These are phyloP conservation scores for Lottia gigantea DNA, from an alignment of 2,888 invertebrate species.

Conservation along the genomic window DNA sequence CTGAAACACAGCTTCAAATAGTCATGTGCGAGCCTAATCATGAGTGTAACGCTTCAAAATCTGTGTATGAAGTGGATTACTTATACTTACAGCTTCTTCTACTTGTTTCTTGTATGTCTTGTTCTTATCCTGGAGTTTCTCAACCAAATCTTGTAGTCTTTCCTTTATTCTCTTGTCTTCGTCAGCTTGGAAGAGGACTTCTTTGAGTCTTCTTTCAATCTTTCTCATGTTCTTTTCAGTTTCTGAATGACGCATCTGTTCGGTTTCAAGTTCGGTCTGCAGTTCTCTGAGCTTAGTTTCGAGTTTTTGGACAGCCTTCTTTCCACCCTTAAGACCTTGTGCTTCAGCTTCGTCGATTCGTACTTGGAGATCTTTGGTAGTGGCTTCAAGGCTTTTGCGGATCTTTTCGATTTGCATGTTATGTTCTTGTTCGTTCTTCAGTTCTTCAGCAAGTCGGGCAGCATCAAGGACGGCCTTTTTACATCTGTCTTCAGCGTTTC, in stretches of 20 bases:
- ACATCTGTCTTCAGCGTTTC: constrained; percentile 89
- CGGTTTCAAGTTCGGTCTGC: constrained; percentile 88
- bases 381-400: constrained; percentile 95
- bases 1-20: neutral
- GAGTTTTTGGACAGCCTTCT: constrained; percentile 79
- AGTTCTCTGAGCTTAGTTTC: constrained; percentile 77
- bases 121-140: constrained; percentile 96
- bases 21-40: no score
- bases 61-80: no score
- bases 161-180: constrained; percentile 99
- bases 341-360: constrained; percentile 95
- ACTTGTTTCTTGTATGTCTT: constrained; percentile 99
- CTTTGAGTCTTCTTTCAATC: constrained; percentile 93
- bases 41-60: no score
- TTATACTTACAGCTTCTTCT: constrained; percentile 83
- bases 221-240: constrained; percentile 97
- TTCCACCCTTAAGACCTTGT: constrained; percentile 7
- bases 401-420: constrained; percentile 89
- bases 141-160: constrained; percentile 97
- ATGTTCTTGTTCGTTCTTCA: constrained; percentile 98
- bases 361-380: constrained; percentile 93
- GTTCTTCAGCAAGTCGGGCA: constrained; percentile 95
- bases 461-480: constrained; percentile 76
- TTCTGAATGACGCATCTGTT: constrained; percentile 97
- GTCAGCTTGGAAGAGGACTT: constrained; percentile 77